These are phyloP conservation scores for Campylomormyrus numenius DNA, from an alignment of 2,113 vertebrate genomes.

Conservation along the genomic window DNA sequence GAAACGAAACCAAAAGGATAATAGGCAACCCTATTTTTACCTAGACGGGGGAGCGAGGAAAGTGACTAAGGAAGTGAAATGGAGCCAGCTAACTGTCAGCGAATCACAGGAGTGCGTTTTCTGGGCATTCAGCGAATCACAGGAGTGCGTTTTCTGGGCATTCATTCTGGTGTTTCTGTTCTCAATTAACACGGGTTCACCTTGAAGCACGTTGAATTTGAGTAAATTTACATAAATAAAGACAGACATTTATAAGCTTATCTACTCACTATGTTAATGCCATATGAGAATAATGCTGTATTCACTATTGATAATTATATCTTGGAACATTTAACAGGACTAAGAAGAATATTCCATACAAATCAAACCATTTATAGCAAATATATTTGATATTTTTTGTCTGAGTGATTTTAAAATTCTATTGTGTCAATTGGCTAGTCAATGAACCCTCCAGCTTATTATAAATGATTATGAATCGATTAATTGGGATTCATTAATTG, in stretches of 20 bases:
- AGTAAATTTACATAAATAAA: neutral
- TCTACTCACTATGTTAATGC: neutral
- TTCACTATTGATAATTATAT: neutral
- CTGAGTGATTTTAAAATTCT: neutral
- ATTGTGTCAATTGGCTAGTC: neutral
- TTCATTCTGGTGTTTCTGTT: too few relatives aligned
- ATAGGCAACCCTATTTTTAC: constrained; percentile 52
- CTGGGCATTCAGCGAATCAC: neutral
- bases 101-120: neutral
- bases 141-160: neutral
- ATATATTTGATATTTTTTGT: neutral
- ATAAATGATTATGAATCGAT: neutral
- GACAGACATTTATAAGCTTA: neutral
- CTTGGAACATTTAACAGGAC: neutral
- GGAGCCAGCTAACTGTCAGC: neutral
- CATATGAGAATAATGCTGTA: neutral
- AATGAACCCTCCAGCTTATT: neutral
- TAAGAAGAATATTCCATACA: neutral
- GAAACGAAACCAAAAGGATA: constrained; percentile 22
- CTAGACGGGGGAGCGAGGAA: constrained; percentile 45
- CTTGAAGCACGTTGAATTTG: neutral
- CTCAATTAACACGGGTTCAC: neutral
- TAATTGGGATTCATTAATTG: neutral
- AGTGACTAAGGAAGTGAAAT: constrained; percentile 9
- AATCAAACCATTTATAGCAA: neutral